Base-by-base conservation (phyloP, 2,113 vertebrate species). In the Cryptomyrus ogoouensis region DNA sequence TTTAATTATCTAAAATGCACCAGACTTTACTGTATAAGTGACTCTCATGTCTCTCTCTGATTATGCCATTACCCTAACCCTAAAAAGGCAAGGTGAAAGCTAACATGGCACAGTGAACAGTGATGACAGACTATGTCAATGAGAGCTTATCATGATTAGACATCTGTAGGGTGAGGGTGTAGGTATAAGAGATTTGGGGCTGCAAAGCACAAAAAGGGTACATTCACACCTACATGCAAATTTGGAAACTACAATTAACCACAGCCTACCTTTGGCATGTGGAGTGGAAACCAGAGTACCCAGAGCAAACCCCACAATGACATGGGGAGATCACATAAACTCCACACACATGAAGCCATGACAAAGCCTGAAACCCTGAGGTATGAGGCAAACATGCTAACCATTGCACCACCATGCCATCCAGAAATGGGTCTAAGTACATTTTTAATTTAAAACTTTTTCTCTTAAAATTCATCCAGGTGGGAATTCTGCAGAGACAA, bases 1-100 rank as follows among this genome's bases (percentile, higher is more conserved):
- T 87, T 87, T 35, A 87, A 87, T 87, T 87, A 87, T 87, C 84
- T 50, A 47, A 35, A 53, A 31, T 53, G 46, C 84, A 53, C n/a
- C 19, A 87, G 49, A 87, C n/a, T 31, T 49, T 49, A n/a, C 49
- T 87, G 27, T 31, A 35, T 35, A 2, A 87, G 49, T 87, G 84
- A 46, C 42, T 87, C 15, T 35, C 50, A 49, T 87, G 85, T 87
- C 13, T 53, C 50, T 35, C 15, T 47, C 10, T 44, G 83, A 47
- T 47, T 84, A 47, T 84, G 5, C 24, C 19, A 10, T 13, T 84
- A 83, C 39, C 39, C 5, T 83, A 42, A 24, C 39, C 77, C 5
- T 83, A 42, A 84, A n/a, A 47, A 46, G 42, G 7, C 17, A 5
- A 44, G 44, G 83, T 24, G 46, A 84, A 39, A 47, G 42, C 8